These are phyloP conservation scores for Drosophila kohkoa DNA, from an alignment of 1,140 invertebrate genomes.

Conservation along the genomic window DNA sequence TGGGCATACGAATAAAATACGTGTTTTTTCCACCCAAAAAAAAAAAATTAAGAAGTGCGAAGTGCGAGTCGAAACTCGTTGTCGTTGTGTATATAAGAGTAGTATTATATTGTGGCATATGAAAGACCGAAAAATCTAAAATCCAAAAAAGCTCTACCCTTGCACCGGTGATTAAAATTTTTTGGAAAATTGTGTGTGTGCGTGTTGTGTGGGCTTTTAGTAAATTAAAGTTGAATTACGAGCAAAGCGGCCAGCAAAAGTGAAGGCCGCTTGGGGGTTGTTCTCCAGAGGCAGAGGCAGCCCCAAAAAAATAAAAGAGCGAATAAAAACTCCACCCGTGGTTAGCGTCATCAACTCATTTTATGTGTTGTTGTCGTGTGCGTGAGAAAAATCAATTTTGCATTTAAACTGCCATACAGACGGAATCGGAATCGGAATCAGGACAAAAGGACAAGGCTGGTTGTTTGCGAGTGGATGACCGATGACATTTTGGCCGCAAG, in stretches of 20 bases:
- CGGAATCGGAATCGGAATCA: constrained; percentile 15
- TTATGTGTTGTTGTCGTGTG: constrained; percentile 52
- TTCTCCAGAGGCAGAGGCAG: constrained; percentile 21
- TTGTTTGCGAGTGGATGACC: constrained; percentile 34
- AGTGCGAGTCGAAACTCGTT: constrained; percentile 21
- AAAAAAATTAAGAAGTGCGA: constrained; percentile 11
- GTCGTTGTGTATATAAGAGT: constrained; percentile 4
- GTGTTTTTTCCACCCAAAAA: constrained; percentile 1
- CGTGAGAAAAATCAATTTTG: constrained; percentile 83
- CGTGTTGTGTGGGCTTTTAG: constrained; percentile 50
- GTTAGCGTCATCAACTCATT: constrained; percentile 24
- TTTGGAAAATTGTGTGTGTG: neutral
- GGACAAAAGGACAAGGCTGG: constrained; percentile 34
- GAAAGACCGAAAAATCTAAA: constrained; percentile 29
- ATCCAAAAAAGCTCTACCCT: constrained; percentile 32
- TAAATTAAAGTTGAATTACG: constrained; percentile 67
- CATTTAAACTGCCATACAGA: constrained; percentile 44
- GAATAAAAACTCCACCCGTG: constrained; percentile 37
- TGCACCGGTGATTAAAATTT: constrained; percentile 46
- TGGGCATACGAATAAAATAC: constrained; percentile 30
- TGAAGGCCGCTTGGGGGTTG: constrained; percentile 70
- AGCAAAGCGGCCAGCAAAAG: constrained; percentile 33
- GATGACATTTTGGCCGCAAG: constrained; percentile 67
- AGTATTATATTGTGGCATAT: constrained; percentile 38
- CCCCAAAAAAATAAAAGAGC: constrained; percentile 24